Evolutionary conservation across 2,888 invertebrate species (phyloP).

Genomic region (Oscheius myriophilus): DNA sequence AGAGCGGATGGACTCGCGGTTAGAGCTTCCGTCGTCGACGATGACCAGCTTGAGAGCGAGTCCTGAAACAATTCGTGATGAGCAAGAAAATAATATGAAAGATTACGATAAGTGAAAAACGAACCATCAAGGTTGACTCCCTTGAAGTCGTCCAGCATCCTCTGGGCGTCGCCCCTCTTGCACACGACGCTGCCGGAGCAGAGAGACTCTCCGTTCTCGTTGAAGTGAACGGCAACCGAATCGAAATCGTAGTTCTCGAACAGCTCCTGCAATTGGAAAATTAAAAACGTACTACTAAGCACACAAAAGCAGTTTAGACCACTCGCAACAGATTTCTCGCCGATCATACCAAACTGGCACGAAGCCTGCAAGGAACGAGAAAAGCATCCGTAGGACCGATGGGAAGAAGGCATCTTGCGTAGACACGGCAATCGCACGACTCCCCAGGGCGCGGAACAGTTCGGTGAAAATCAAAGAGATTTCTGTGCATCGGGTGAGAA

Average conservation of each 20-base stretch:
- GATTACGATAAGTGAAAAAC: background rate
- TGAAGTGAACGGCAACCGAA: conserved; percentile 33
- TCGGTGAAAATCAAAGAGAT: background rate
- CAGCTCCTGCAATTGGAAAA: conserved; percentile 31
- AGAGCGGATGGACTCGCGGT: conserved; percentile 2
- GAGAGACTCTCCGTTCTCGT: conserved; percentile 32
- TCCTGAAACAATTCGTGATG: conserved; percentile 3
- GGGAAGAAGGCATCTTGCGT: no score
- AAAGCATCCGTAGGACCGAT: no score
- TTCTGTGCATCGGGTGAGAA: background rate
- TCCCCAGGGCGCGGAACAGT: background rate
- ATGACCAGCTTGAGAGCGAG: conserved; percentile 13
- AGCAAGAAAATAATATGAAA: background rate
- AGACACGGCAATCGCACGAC: background rate
- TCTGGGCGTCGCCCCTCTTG: conserved; percentile 18
- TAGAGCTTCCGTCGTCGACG: conserved; percentile 9
- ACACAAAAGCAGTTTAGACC: no score
- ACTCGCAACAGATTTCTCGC: no score
- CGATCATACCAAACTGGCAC: no score
- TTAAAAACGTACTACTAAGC: conserved; percentile 6
- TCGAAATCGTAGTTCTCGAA: conserved; percentile 15
- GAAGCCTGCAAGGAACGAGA: no score
- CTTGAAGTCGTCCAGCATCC: conserved; percentile 29
- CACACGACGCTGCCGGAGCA: conserved; percentile 32
- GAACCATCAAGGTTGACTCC: conserved; percentile 26